Evolutionary conservation across 2,888 invertebrate genomes (phyloP), one percentile per base, ranked within the genome.

Genomic region (Chymomyza fuscimana): DNA sequence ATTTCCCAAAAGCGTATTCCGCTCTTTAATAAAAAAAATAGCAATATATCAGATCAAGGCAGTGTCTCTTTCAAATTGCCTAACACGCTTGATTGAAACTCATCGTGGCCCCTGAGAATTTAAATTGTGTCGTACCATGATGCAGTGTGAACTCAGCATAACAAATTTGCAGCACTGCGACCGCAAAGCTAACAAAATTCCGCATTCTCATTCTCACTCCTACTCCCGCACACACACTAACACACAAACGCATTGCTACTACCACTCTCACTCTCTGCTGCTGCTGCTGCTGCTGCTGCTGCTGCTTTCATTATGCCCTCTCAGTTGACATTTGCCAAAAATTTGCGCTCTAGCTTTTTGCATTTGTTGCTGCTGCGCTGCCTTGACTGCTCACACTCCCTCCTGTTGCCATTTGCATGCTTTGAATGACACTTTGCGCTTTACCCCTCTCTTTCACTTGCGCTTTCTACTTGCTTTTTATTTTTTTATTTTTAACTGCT

Each of bases 321-420:
- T 36, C 12, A 46, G 40, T 46, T 46, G 40, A 46, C 40, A 46
- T 10, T 46, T 7, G 12, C 40, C 40, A 46, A 46, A 46, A 32
- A 32, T 32, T 46, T 67, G n/a, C 25, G 29, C 61, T 62, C 40
- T 67, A 19, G 16, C 67, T 82, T 69, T 75, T 70, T 71, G 77
- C 79, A 79, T 79, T 79, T 79, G 77, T 70, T 77, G 77, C 77
- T 73, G 75, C 51, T 65, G 58, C 56, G 29, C 22, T 58, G 46
- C 40, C 40, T 46, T 51, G 50, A 19, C 32, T 63, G 29, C 36
- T 63, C 50, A 12, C 50, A 81, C 80, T 73, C 71, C 73, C 61
- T 73, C 71, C 73, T 59, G 73, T 73, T 63, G 65, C 54, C 52
- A 36, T 68, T 83, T 77, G 68, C 73, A n/a, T 56, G 25, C 50